Conservation (phyloP, 2,797 vertebrate genomes). For the Gorsachius magnificus region DNA sequence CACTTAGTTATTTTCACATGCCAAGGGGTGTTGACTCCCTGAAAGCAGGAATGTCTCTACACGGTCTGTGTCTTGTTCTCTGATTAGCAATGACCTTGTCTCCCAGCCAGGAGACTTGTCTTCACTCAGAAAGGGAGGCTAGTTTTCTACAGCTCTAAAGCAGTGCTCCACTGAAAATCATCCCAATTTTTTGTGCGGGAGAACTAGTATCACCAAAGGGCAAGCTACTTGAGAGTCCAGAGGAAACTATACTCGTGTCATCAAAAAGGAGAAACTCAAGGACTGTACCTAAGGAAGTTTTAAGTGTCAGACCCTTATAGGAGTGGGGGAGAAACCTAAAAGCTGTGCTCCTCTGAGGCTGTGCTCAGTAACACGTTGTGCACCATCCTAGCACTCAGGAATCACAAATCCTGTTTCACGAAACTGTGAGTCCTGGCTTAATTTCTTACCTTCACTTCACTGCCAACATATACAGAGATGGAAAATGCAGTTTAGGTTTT, state of each 20-base stretch:
- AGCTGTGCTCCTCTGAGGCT: background rate
- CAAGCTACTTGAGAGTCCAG: background rate
- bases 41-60: background rate
- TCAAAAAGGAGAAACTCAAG: background rate
- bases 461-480: rapidly evolving
- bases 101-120: background rate
- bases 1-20: background rate
- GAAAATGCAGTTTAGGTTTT: background rate
- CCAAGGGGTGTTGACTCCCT: background rate
- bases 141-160: background rate
- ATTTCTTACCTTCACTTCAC: background rate
- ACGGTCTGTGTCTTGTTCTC: rapidly evolving
- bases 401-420: background rate
- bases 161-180: background rate
- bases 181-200: background rate
- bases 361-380: rapidly evolving
- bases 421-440: background rate
- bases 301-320: background rate
- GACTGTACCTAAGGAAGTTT: background rate
- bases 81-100: background rate
- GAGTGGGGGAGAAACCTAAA: background rate
- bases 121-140: background rate
- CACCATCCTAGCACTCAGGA: rapidly evolving
- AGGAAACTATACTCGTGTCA: background rate
- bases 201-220: background rate